Evolutionary conservation across 1,140 invertebrate species (phyloP), one percentile per base, ranked within the genome.

Genomic region (Vollenhovia emeryi): DNA sequence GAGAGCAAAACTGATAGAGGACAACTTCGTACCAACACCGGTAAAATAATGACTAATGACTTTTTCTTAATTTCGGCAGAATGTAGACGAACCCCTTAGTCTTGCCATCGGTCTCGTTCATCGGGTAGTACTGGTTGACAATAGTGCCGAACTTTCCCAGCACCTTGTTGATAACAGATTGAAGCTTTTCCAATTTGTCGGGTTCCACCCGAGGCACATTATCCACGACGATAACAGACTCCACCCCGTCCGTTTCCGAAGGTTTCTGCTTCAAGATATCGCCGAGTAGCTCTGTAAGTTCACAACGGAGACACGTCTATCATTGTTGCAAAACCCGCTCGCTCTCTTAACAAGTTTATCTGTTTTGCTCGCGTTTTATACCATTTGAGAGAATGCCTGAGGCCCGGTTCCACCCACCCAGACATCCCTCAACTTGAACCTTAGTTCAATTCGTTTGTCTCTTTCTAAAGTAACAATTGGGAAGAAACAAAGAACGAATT

Each of bases 141-240:
- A 99, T 98, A 69, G 96, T 96, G 0, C 99, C 99, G 95, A 98
- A 99, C 92, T 98, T 98, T 27, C 96, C 96, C 94, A 99, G 99
- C 4, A 99, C 96, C 95, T 99, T 99, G 59, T 96, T 96, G 71
- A 99, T 97, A 13, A 99, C 98, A 87, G 97, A 97, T 93, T 99
- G 98, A 24, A 99, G 96, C 95, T 99, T 99, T 62, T 99, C 98
- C 36, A 99, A 94, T 60, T 98, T 96, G 73, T 99, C 98, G 15
- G 97, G 97, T 64, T 98, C 98, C 79, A 99, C 98, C 94, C 98
- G 96, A 40, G 99, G 99, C 64, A 99, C 97, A 80, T 99, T 98
- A 95, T 99, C 99, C 8, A 99, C 97, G 6, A 99, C 98, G 91
- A 99, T 97, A 9, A 99, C 98, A 90, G 97, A 98, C 93, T 99